These are phyloP conservation scores for Netelia inedita DNA, from an alignment of 2,888 invertebrate genomes.

Conservation along the genomic window DNA sequence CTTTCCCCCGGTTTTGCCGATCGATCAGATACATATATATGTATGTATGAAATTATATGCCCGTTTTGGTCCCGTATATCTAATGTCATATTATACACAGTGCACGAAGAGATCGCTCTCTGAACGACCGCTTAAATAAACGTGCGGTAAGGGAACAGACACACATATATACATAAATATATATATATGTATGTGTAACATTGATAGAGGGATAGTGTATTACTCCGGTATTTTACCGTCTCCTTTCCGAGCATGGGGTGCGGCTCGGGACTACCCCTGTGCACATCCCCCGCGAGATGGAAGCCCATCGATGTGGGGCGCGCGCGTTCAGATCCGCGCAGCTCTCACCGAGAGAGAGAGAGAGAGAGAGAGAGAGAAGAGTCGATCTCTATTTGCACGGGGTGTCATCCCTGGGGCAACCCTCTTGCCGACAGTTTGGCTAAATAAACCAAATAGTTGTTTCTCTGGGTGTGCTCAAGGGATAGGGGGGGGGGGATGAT, in stretches of 20 bases:
- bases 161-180: not conserved
- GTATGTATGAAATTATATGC: constrained; percentile 38
- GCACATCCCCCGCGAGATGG: constrained; percentile 11
- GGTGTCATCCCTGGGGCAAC: constrained; percentile 68
- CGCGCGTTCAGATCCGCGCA: constrained; percentile 55
- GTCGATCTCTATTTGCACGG: constrained; percentile 77
- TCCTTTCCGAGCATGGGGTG: constrained; percentile 51
- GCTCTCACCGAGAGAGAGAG: constrained; percentile 14
- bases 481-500: not conserved
- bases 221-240: constrained; percentile 34
- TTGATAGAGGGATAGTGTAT: not conserved
- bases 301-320: constrained; percentile 29
- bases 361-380: constrained; percentile 43
- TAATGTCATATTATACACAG: constrained; percentile 35
- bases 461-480: constrained; percentile 11
- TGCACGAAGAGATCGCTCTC: constrained; percentile 42
- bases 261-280: constrained; percentile 36
- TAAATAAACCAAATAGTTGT: constrained; percentile 75
- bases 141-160: constrained; percentile 16
- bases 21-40: constrained; percentile 22
- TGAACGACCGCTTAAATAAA: constrained; percentile 47
- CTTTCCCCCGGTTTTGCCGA: constrained; percentile 8
- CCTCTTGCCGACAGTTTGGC: constrained; percentile 75
- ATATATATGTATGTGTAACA: not conserved
- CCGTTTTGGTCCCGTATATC: constrained; percentile 27